Evolutionary conservation across 2,797 vertebrate genomes (phyloP).

Genomic region (Carapus acus): DNA sequence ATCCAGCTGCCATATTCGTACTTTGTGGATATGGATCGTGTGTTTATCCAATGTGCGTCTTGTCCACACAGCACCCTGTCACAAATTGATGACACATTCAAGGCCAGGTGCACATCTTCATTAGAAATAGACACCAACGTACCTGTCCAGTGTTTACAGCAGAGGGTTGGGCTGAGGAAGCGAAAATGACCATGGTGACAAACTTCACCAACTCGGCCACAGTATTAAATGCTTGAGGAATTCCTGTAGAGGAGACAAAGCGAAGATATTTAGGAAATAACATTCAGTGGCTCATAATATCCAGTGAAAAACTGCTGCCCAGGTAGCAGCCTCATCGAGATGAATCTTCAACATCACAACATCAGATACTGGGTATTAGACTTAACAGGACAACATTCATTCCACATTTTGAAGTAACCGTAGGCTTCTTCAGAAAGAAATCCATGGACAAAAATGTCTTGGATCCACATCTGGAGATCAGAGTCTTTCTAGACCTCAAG

Average conservation of each 20-base stretch:
- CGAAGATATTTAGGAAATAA: too few species aligned
- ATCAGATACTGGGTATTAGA: too few species aligned
- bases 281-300: too few species aligned
- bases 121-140: neutral
- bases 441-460: conserved; percentile 48
- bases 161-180: conserved; percentile 46
- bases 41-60: too few species aligned
- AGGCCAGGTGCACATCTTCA: neutral
- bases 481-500: too few species aligned
- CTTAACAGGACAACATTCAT: too few species aligned
- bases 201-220: conserved; percentile 50
- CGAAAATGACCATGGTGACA: conserved; percentile 64
- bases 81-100: neutral
- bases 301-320: too few species aligned
- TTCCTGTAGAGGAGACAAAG: conserved; percentile 35
- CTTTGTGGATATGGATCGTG: conserved; percentile 24
- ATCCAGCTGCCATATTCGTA: conserved; percentile 56
- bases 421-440: conserved; percentile 32
- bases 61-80: too few species aligned
- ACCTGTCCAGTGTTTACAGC: conserved; percentile 64
- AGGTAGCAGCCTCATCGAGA: too few species aligned
- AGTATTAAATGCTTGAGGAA: conserved; percentile 37
- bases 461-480: conserved; percentile 58
- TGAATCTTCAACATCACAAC: too few species aligned
- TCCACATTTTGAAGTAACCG: too few species aligned